These are phyloP conservation scores for Synergus gifuensis DNA, from an alignment of 2,888 invertebrate species.

Conservation along the genomic window DNA sequence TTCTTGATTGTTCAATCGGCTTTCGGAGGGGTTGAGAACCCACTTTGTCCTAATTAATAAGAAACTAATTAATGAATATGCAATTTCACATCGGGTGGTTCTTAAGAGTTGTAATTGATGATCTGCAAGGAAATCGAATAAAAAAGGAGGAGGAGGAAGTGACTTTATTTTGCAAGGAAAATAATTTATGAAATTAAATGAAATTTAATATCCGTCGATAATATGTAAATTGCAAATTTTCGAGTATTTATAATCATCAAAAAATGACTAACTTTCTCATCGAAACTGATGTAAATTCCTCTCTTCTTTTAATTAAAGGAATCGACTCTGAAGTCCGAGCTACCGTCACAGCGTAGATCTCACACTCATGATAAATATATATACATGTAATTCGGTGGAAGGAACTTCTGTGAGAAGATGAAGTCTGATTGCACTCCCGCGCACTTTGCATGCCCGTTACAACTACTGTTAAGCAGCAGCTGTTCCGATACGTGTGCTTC, in stretches of 20 bases:
- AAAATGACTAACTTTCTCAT: not conserved
- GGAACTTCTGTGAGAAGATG: conserved; percentile 67
- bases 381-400: not conserved
- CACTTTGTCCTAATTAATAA: not conserved
- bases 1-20: not conserved
- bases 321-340: too few relatives aligned
- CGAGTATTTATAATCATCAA: too few relatives aligned
- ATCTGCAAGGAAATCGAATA: not conserved
- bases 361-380: not conserved
- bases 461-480: conserved; percentile 71
- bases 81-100: not conserved
- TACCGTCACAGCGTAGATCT: not conserved
- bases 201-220: not conserved
- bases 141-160: not conserved
- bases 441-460: conserved; percentile 69
- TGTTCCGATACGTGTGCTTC: conserved; percentile 55
- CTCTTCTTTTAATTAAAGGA: not conserved
- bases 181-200: not conserved
- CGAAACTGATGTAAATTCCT: not conserved
- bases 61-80: not conserved
- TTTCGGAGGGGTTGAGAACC: not conserved
- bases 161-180: not conserved
- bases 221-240: not conserved
- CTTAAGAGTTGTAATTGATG: not conserved
- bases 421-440: conserved; percentile 73